Evolutionary conservation across 2,113 vertebrate genomes (phyloP), one percentile per base, ranked within the genome.

Genomic region (Pampusana beccarii): DNA sequence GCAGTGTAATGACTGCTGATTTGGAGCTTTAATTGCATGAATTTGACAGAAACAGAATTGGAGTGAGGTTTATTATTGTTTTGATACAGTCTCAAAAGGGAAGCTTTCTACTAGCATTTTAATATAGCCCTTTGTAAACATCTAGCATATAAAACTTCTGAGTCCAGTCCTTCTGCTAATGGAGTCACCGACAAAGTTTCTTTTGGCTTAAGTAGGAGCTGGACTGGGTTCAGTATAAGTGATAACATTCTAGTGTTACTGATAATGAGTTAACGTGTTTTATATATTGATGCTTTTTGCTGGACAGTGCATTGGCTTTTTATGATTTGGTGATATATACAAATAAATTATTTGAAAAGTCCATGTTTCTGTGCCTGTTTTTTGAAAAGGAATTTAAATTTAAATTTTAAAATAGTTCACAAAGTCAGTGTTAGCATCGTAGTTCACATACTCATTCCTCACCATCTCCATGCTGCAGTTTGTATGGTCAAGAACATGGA

Each of bases 291-390:
- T 80, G 92, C 79, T 96, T 95, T 93, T 93, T 90, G 95, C 94
- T 97, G 93, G 75, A 94, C 66, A 50, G 77, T 94, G 65, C 58
- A 78, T 94, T 57, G 29, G 82, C 87, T 94, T 97, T 97, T 91
- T 96, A 95, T 96, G 87, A 96, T 97, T 93, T 94, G 64, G 89
- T 97, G 89, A 93, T 72, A 93, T 70, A 91, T 53, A 54, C 53
- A 74, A 97, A 97, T 97, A 97, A 97, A 97, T 69, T 40, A 91
- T 95, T 88, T 91, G 85, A 85, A 87, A 94, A 95, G 28, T 75
- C 48, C 65, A 0, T 73, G 38, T 70, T 74, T 91, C 71, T 58
- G 14, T 82, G 69, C 20, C 20, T 75, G 16, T 53, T 94, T 58
- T 90, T 90, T 92, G 73, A 81, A 73, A 16, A 16, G 40, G 56